Evolutionary conservation across 2,797 vertebrate species (phyloP), one percentile per base, ranked within the genome.

Genomic region (Danio jaintianensis): DNA sequence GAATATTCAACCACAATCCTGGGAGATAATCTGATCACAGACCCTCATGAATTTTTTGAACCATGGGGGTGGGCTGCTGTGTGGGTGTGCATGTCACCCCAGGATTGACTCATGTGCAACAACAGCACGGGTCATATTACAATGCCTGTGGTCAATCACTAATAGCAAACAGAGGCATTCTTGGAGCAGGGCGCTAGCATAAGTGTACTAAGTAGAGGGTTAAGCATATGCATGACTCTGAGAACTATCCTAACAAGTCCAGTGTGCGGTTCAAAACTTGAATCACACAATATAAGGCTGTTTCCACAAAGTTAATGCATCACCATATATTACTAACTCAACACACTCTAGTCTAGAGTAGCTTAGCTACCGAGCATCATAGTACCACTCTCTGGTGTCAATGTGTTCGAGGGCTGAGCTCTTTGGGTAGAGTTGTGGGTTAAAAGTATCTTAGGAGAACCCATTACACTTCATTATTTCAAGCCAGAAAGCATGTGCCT

Each of bases 21-120:
- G 85, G 87, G 86, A 89, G 81, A 90, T 92, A 92, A 94, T 93
- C 91, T 93, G 87, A 90, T 93, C 89, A 86, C 68, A 62, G 62
- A 59, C 10, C 72, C 55, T 50, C n/a, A 68, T 77, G 70, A 77
- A 80, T 72, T 81, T 83, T 80, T 63, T 67, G 85, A 90, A 90
- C 89, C 88, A 70, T 69, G 66, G 75, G 68, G 75, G 68, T 78
- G 61, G 85, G 75, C 75, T 75, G 66, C 67, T 83, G 78, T 84
- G 85, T 86, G 87, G 69, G 81, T 79, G 84, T 83, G 75, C 70
- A 70, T 85, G 84, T 88, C 86, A 86, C 81, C 70, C 70, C 67
- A 13, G 50, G 55, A 53, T 71, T 82, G 78, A 81, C 73, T 64
- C n/a, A 48, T 11, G 18, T 22, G 53, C 13, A 79, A 82, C 50